Percentiles rank a stretch among this genome's conserved stretches.
Conservation (phyloP, 2,797 vertebrate genomes). For the Ctenopoma kingsleyae region DNA sequence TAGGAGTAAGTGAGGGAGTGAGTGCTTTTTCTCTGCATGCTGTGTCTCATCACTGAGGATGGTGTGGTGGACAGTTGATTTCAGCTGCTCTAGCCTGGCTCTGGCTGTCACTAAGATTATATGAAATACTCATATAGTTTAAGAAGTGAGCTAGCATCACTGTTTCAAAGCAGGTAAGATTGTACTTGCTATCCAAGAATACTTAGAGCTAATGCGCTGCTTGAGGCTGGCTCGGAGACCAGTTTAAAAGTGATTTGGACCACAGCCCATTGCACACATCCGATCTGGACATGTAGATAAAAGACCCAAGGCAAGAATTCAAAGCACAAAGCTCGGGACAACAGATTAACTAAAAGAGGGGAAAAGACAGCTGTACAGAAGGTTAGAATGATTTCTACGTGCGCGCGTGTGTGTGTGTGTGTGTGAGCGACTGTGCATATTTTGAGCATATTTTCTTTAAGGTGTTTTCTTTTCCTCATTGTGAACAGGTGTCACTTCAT, state of each 20-base stretch:
- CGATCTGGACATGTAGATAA: conserved; percentile 27
- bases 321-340: conserved; percentile 17
- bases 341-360: conserved; percentile 23
- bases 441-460: conserved; percentile 54
- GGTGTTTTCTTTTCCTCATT: conserved; percentile 59
- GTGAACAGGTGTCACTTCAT: conserved; percentile 62
- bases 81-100: conserved; percentile 53
- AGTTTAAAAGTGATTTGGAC: conserved; percentile 25
- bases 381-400: conserved; percentile 19
- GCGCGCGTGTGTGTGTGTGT: conserved; percentile 3
- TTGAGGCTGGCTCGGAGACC: conserved; percentile 1
- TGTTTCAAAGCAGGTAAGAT: conserved; percentile 23
- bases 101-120: conserved; percentile 53
- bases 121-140: conserved; percentile 10
- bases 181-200: conserved; percentile 13
- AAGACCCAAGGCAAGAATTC: conserved; percentile 10
- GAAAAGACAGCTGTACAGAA: conserved; percentile 46
- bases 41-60: conserved; percentile 77
- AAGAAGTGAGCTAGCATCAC: not conserved
- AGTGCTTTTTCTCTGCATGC: conserved; percentile 77
- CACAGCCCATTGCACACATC: conserved; percentile 20
- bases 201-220: conserved; percentile 15
- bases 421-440: conserved; percentile 7
- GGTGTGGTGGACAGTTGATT: conserved; percentile 72
- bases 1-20: conserved; percentile 43